Evolutionary conservation across 2,797 vertebrate genomes (phyloP).

Genomic region (Astyanax mexicanus): DNA sequence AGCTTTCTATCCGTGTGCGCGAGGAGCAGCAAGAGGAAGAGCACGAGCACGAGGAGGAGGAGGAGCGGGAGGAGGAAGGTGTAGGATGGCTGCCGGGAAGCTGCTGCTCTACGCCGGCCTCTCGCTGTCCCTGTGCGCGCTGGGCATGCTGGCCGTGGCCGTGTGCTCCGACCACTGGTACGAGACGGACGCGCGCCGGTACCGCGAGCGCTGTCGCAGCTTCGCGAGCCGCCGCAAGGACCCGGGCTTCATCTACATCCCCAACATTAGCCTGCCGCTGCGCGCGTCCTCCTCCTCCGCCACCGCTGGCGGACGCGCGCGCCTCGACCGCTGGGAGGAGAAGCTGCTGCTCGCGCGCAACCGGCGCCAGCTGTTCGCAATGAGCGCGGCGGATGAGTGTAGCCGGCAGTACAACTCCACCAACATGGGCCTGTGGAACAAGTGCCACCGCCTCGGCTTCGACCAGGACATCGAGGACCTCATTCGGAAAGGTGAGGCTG

Average conservation of each 20-base stretch:
- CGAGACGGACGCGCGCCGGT: slow-evolving; percentile 96
- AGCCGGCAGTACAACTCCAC: slow-evolving; percentile 96
- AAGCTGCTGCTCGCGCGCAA: slow-evolving; percentile 90
- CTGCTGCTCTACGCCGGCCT: slow-evolving; percentile 97
- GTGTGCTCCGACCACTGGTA: slow-evolving; percentile 99
- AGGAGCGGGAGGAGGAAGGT: slow-evolving; percentile 66
- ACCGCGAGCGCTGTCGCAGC: slow-evolving; percentile 94
- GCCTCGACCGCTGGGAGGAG: slow-evolving; percentile 89
- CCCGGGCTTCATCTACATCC: slow-evolving; percentile 98
- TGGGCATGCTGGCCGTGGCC: slow-evolving; percentile 97
- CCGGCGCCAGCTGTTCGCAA: slow-evolving; percentile 95
- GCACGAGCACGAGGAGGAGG: slow-evolving; percentile 46
- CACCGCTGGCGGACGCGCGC: slow-evolving; percentile 77
- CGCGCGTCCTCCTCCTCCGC: slow-evolving; percentile 71
- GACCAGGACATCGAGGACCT: slow-evolving; percentile 92
- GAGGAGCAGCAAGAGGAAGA: too few species aligned
- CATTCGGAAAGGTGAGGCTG: slow-evolving; percentile 91
- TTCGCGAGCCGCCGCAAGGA: slow-evolving; percentile 94
- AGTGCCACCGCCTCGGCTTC: slow-evolving; percentile 92
- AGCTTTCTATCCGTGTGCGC: too few species aligned
- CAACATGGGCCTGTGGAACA: slow-evolving; percentile 98
- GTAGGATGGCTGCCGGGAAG: slow-evolving; percentile 96
- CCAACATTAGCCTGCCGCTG: slow-evolving; percentile 97
- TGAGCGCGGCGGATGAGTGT: slow-evolving; percentile 95
- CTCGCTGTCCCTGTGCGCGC: slow-evolving; percentile 94